Evolutionary conservation across 2,113 vertebrate species (phyloP), one percentile per base, ranked within the genome.

Genomic region (Pardalotus punctatus): DNA sequence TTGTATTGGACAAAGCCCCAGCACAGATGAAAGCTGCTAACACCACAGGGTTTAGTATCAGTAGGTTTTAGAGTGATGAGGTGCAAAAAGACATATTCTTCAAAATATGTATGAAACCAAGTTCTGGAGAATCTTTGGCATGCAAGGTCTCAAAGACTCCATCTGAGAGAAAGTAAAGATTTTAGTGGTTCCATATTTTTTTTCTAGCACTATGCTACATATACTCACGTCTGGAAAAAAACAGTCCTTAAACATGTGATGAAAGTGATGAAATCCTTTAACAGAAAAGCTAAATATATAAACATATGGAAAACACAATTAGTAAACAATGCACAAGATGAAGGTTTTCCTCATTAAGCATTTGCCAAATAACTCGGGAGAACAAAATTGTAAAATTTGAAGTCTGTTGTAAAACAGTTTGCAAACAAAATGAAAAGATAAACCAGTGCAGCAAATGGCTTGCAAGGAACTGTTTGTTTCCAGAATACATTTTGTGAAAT

Each of bases 271-370:
- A 94, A 90, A 92, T 66, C 45, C 14, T 58, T 81, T 42, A 71
- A 43, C 7, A 80, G 61, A 90, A 85, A 82, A 81, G 64, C 35
- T 54, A 20, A 92, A 57, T 40, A 82, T 76, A 77, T 5, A 66
- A 90, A 85, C 62, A 92, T 93, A 97, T 42, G 79, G 81, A 78
- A 93, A 86, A 76, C n/a, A 86, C 18, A 72, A 77, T 83, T 83
- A 76, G 54, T 45, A 90, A 94, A 72, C 71, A 92, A 92, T n/a
- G 23, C 45, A 72, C 50, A 72, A 88, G 57, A 88, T 61, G 5
- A 79, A 90, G 38, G 69, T 83, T 85, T n/a, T 81, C 54, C 54
- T 90, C 69, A 80, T 76, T 90, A 93, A 73, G 47, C 47, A 53
- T 77, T 88, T 90, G 62, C 71, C 9, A 9, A 82, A 42, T 77